Percentiles rank a stretch among this genome's conserved stretches.
Evolutionary conservation across 2,797 vertebrate genomes (phyloP).

Genomic region (Oryzias sinensis): DNA sequence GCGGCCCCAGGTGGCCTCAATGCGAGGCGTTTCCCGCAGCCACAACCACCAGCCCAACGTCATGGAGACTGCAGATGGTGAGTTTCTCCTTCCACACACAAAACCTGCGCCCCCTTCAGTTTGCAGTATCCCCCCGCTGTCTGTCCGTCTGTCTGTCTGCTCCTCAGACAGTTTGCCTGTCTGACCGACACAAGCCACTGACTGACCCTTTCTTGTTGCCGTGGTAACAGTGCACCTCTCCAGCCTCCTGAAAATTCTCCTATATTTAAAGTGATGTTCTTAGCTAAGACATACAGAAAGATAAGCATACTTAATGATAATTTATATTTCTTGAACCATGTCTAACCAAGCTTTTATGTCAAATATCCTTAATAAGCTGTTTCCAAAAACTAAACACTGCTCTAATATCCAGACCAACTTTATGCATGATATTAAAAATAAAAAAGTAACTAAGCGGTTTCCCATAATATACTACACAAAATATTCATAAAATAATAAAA

Average conservation of each 20-base stretch:
- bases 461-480: no score
- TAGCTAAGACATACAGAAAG: conserved; percentile 8
- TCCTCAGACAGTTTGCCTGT: conserved; percentile 32
- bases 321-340: no score
- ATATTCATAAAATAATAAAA: no score
- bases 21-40: conserved; percentile 83
- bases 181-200: conserved; percentile 46
- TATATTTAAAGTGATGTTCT: conserved; percentile 5
- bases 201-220: conserved; percentile 55
- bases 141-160: conserved; percentile 13
- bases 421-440: no score
- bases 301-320: neutral
- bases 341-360: no score
- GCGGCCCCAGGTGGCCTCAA: conserved; percentile 83
- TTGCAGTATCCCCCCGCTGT: conserved; percentile 66
- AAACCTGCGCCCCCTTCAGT: conserved; percentile 36
- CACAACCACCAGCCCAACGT: conserved; percentile 78
- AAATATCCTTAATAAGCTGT: no score
- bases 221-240: conserved; percentile 46
- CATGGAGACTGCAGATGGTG: conserved; percentile 94
- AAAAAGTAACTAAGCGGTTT: no score
- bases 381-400: no score
- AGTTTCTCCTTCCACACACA: conserved; percentile 59
- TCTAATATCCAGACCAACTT: no score
- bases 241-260: neutral